Evolutionary conservation across 2,113 vertebrate genomes (phyloP).

Genomic region (Leucopternis melanops): DNA sequence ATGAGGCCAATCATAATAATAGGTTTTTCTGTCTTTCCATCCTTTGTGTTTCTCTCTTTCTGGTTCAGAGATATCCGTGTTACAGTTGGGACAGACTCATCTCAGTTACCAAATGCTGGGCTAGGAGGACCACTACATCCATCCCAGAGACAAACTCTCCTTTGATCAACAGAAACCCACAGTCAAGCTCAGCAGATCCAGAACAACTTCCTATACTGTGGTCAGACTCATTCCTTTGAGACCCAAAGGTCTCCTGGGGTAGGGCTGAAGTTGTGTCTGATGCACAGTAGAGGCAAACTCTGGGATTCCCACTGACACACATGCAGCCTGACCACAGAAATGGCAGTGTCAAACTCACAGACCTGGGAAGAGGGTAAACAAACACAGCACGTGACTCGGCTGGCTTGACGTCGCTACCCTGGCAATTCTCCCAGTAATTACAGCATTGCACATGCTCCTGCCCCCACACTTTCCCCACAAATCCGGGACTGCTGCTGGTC

Average conservation of each 20-base stretch:
- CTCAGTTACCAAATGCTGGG: background rate
- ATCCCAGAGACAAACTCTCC: background rate
- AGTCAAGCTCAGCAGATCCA: background rate
- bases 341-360: background rate
- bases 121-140: background rate
- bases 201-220: slow-evolving; percentile 2
- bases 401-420: background rate
- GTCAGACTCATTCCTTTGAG: background rate
- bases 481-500: background rate
- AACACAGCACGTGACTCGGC: slow-evolving; percentile 19
- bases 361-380: slow-evolving; percentile 42
- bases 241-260: background rate
- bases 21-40: slow-evolving; percentile 34
- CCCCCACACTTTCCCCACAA: background rate
- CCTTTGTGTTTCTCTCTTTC: background rate
- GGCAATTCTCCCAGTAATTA: slow-evolving; percentile 49
- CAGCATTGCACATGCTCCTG: slow-evolving; percentile 11
- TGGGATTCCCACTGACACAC: background rate
- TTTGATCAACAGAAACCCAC: slow-evolving; percentile 21
- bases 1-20: slow-evolving; percentile 57
- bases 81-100: background rate
- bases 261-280: background rate
- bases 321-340: slow-evolving; percentile 43
- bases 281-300: background rate
- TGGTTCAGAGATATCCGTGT: background rate